Conservation (phyloP, 2,113 vertebrate species). For the Gymnogyps californianus region DNA sequence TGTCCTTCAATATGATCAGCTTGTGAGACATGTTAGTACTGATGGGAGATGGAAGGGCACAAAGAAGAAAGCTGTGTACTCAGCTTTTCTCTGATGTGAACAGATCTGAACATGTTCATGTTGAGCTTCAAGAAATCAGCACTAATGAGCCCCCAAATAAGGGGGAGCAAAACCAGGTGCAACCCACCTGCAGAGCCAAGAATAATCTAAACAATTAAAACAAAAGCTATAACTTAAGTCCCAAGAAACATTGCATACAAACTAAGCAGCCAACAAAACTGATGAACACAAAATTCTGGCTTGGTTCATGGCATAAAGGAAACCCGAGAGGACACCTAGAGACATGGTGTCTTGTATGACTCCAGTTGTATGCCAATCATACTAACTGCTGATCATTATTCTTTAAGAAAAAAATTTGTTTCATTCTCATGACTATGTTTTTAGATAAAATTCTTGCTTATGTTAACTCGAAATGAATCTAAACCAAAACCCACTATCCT, state of each 20-base stretch:
- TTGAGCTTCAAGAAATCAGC: background rate
- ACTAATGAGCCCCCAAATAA: background rate
- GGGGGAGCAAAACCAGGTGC: background rate
- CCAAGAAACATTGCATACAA: background rate
- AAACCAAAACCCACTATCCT: background rate
- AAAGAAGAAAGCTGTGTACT: background rate
- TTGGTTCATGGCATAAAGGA: background rate
- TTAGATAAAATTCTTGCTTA: background rate
- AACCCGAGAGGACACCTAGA: background rate
- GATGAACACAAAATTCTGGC: background rate
- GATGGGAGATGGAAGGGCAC: background rate
- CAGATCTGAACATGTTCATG: background rate
- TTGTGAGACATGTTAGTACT: background rate
- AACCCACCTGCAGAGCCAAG: background rate
- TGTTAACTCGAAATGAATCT: background rate
- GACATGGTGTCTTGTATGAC: background rate
- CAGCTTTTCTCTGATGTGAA: background rate
- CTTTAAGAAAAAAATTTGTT: background rate
- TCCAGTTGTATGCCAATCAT: background rate
- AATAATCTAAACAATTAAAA: background rate
- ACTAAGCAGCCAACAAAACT: background rate
- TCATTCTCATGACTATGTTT: background rate
- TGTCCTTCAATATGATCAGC: background rate
- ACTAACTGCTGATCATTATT: background rate
- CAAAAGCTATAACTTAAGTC: background rate